Percentiles rank a stretch among this genome's conserved stretches.
These are phyloP conservation scores for Porites lutea DNA, from an alignment of 64 coral and sea anemone species.

Conservation along the genomic window DNA sequence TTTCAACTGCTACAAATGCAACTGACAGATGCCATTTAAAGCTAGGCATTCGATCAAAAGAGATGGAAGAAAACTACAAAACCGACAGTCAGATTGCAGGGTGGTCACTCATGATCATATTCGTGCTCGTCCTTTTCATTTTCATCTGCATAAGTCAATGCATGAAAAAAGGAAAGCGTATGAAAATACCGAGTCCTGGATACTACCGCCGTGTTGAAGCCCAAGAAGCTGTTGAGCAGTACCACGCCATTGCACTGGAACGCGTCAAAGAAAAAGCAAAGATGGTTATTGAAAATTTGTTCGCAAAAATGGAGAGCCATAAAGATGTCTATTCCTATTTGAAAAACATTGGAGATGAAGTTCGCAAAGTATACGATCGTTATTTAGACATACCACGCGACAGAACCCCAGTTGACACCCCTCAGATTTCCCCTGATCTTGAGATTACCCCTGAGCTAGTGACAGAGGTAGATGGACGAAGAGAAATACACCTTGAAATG, in stretches of 20 bases:
- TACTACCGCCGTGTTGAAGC: conserved; percentile 32
- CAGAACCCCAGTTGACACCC: background rate
- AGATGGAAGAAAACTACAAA: conserved; percentile 1
- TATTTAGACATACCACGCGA: background rate
- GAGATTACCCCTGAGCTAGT: too few relatives aligned
- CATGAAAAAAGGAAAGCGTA: background rate
- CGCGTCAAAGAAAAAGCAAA: conserved; percentile 5
- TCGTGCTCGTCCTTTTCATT: background rate
- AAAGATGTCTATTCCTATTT: background rate
- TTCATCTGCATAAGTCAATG: background rate
- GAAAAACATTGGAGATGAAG: background rate
- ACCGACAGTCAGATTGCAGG: conserved; percentile 30
- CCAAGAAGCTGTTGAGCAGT: background rate
- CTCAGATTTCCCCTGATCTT: background rate
- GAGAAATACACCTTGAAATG: too few relatives aligned
- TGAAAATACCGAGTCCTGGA: background rate
- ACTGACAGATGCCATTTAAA: background rate
- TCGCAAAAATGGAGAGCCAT: background rate
- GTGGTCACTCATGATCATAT: conserved; percentile 3
- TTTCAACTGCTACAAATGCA: background rate
- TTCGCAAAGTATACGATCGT: background rate
- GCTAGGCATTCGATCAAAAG: background rate
- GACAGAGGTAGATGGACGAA: too few relatives aligned
- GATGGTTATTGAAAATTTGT: background rate
- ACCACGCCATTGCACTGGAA: background rate